A percentile compares a stretch with the other conserved stretches of the same genome.
Evolutionary conservation across 2,888 invertebrate genomes (phyloP).

Genomic region (Nomada fabriciana): DNA sequence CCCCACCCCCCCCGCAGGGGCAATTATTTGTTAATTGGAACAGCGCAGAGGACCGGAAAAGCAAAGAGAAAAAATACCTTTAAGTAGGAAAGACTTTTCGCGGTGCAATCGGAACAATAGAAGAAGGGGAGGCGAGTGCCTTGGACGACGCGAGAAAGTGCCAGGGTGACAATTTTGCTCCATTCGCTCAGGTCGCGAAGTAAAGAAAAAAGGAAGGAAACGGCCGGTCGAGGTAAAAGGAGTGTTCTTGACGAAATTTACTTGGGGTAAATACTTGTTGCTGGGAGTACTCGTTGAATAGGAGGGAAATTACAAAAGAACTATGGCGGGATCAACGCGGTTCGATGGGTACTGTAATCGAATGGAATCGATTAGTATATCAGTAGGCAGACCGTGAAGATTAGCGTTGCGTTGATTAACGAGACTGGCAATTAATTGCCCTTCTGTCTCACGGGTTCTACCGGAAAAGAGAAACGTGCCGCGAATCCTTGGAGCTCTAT

Average conservation of each 20-base stretch:
- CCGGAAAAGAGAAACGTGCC: conserved; percentile 53
- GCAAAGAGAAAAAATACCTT: neutral
- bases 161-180: neutral
- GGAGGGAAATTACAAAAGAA: neutral
- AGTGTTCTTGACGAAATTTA: neutral
- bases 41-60: neutral
- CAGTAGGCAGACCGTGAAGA: conserved; percentile 33
- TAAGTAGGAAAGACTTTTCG: conserved; percentile 11
- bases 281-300: neutral
- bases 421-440: conserved; percentile 58
- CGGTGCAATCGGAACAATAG: neutral
- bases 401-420: conserved; percentile 55
- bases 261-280: no score
- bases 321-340: neutral
- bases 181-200: neutral
- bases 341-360: conserved; percentile 5
- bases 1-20: no score
- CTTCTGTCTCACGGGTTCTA: conserved; percentile 38
- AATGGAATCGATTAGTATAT: conserved; percentile 26
- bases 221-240: no score
- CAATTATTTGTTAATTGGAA: neutral
- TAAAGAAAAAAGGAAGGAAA: neutral
- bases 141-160: neutral
- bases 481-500: conserved; percentile 32
- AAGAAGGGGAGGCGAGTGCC: neutral